phyloP scores from a whole-genome alignment of 2,113 vertebrate genomes.

The Natator depressus region DNA sequence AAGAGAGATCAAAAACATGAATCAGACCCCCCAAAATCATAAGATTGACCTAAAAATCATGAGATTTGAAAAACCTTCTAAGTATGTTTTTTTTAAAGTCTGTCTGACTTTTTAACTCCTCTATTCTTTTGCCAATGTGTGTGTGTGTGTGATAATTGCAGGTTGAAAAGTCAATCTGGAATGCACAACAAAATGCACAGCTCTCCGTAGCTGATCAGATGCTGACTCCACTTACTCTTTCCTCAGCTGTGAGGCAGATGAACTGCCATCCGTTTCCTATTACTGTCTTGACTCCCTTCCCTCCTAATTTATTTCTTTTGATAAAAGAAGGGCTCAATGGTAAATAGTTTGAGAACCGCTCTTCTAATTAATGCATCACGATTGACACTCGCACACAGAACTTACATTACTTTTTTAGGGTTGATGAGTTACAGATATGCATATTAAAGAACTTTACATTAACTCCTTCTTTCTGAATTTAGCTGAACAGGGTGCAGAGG shows the following conservation, averaged over 20 bases:
- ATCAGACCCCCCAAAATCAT: neutral
- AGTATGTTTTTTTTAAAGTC: neutral
- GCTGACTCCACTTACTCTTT: neutral
- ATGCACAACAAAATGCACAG: neutral
- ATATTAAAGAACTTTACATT: neutral
- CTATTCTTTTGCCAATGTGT: neutral
- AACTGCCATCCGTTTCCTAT: neutral
- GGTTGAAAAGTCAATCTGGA: neutral
- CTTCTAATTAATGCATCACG: neutral
- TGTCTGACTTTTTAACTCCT: neutral
- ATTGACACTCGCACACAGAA: neutral
- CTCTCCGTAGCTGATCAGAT: neutral
- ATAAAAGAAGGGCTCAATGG: neutral
- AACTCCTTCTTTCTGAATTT: neutral
- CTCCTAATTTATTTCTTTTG: neutral
- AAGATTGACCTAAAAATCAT: neutral
- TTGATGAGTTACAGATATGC: neutral
- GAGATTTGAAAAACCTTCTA: neutral
- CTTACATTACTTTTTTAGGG: neutral
- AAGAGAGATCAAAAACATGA: neutral
- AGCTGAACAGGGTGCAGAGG: neutral
- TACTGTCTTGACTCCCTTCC: neutral
- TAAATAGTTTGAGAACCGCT: neutral
- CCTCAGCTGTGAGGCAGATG: neutral
- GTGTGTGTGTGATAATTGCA: neutral